phyloP scores from a whole-genome alignment of 2,797 vertebrate species.

The Paguma larvata region DNA sequence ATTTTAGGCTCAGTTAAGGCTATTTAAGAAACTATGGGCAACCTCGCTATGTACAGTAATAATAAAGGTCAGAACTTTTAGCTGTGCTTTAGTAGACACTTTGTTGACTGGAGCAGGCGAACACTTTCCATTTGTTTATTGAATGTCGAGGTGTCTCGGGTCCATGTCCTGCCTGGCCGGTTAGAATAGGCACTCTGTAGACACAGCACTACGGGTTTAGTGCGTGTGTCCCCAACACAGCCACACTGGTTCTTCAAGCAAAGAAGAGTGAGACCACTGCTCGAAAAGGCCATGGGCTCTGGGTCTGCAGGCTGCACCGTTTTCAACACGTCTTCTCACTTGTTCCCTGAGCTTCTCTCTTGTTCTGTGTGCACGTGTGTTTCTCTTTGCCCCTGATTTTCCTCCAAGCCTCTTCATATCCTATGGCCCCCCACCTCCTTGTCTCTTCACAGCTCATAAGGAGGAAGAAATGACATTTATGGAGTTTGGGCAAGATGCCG shows the following conservation, averaged over 20 bases:
- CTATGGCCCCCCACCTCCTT: too few relatives aligned
- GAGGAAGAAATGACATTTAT: neutral
- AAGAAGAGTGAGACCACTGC: neutral
- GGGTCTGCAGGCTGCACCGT: fast-evolving
- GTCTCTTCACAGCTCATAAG: too few relatives aligned
- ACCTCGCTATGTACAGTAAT: neutral
- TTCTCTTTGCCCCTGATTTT: neutral
- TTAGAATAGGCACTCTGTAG: neutral
- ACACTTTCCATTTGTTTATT: neutral
- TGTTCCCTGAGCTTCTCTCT: neutral
- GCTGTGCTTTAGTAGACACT: neutral
- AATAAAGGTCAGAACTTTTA: neutral
- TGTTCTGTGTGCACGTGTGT: conserved; percentile 40
- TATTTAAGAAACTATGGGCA: neutral
- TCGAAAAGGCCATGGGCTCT: neutral
- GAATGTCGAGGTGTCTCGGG: fast-evolving
- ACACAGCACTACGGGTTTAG: neutral
- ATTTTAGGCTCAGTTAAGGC: neutral
- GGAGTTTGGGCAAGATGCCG: neutral
- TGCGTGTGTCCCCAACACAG: neutral
- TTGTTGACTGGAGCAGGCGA: neutral
- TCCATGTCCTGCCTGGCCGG: too few relatives aligned
- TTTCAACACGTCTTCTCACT: neutral
- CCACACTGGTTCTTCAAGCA: neutral
- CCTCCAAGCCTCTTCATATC: neutral